A percentile compares a stretch with the other conserved stretches of the same genome.
Evolutionary conservation across 2,888 invertebrate genomes (phyloP).

Genomic region (Apodemia mormo): DNA sequence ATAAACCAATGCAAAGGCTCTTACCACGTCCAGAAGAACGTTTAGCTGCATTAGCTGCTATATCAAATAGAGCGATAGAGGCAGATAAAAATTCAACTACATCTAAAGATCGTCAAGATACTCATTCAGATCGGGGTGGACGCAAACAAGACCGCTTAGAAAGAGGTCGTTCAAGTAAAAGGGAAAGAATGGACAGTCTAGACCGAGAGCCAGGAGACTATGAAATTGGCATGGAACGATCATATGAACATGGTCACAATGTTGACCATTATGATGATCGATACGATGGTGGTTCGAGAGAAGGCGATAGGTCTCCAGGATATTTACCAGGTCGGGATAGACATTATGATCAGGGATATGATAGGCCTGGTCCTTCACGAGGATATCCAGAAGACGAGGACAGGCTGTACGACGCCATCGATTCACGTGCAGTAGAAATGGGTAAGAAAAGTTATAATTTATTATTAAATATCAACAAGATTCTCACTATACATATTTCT

Average conservation of each 20-base stretch:
- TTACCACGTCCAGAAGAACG: slow-evolving; percentile 84
- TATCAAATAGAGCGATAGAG: slow-evolving; percentile 71
- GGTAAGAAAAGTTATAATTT: slow-evolving; percentile 46
- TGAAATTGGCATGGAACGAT: slow-evolving; percentile 68
- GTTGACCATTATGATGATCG: slow-evolving; percentile 78
- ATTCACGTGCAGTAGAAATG: slow-evolving; percentile 70
- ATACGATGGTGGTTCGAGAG: slow-evolving; percentile 70
- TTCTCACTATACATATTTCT: no score
- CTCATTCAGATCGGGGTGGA: slow-evolving; percentile 71
- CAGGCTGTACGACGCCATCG: slow-evolving; percentile 74
- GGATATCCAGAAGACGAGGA: slow-evolving; percentile 80
- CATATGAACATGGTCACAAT: slow-evolving; percentile 72
- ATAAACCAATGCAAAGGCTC: slow-evolving; percentile 83
- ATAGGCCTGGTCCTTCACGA: slow-evolving; percentile 69
- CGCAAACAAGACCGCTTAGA: slow-evolving; percentile 75
- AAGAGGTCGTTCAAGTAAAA: slow-evolving; percentile 75
- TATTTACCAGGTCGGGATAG: slow-evolving; percentile 69
- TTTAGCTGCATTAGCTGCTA: slow-evolving; percentile 81
- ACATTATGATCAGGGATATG: slow-evolving; percentile 73
- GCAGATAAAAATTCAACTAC: slow-evolving; percentile 70
- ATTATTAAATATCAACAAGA: no score
- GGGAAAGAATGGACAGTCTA: slow-evolving; percentile 71
- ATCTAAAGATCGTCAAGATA: slow-evolving; percentile 73
- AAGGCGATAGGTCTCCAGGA: slow-evolving; percentile 71
- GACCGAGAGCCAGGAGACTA: slow-evolving; percentile 76